Conservation (phyloP, 2,797 vertebrate genomes). For the Eupleurogrammus muticus region DNA sequence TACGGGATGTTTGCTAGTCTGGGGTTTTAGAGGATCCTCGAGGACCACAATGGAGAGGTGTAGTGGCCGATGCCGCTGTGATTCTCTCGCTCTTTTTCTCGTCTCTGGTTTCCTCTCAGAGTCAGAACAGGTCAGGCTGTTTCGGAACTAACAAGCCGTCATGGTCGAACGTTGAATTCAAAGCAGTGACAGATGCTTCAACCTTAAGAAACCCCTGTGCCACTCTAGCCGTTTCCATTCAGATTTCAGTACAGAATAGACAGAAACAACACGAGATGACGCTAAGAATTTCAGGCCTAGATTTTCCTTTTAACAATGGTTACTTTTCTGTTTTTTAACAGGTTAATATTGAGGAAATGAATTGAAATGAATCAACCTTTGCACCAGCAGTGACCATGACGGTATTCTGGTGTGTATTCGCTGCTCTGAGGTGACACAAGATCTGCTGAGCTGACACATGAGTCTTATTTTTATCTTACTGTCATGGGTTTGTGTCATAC, state of each 20-base stretch:
- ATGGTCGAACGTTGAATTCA: constrained; percentile 6
- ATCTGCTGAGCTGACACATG: constrained; percentile 62
- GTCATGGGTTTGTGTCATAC: constrained; percentile 67
- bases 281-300: neutral
- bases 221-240: constrained; percentile 19
- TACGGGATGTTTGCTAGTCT: neutral
- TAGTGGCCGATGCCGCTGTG: neutral
- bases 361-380: constrained; percentile 2
- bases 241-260: constrained; percentile 21
- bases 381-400: constrained; percentile 22
- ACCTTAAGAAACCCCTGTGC: neutral
- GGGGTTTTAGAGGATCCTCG: neutral
- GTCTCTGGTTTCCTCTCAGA: constrained; percentile 31
- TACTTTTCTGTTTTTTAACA: neutral
- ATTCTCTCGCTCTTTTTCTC: constrained; percentile 9
- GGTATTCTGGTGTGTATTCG: constrained; percentile 24
- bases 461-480: constrained; percentile 65
- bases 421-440: constrained; percentile 45
- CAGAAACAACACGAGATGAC: neutral
- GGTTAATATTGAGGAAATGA: neutral
- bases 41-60: neutral
- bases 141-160: constrained; percentile 40
- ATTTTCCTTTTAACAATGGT: neutral
- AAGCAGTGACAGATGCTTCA: constrained; percentile 18
- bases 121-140: constrained; percentile 17